Evolutionary conservation across 37 sponge, comb jelly and placozoan species (phyloP).

Genomic region (Agelas oroides): DNA sequence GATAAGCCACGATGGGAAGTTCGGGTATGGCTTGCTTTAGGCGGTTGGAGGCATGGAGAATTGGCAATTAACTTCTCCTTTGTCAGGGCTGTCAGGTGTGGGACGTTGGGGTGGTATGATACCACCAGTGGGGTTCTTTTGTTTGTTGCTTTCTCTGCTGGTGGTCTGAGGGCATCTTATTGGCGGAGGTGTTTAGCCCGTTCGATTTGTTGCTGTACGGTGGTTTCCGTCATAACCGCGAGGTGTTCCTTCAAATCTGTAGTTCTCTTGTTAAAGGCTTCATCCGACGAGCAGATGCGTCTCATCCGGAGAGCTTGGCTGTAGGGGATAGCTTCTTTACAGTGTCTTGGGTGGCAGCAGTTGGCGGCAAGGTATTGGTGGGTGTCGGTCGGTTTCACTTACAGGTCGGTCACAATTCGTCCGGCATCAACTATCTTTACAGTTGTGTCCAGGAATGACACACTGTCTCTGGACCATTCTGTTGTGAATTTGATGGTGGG

Average conservation of each 20-base stretch:
- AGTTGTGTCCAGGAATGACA: conserved; percentile 9
- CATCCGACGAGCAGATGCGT: conserved; percentile 2
- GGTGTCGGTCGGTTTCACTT: conserved; percentile 29
- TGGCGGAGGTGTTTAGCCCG: background rate
- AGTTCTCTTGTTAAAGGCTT: background rate
- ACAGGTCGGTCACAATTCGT: background rate
- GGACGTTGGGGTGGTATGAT: background rate
- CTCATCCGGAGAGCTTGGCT: conserved; percentile 3
- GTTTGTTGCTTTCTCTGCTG: background rate
- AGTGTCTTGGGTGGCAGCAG: conserved; percentile 30
- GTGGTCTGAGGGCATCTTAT: background rate
- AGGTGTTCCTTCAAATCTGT: background rate
- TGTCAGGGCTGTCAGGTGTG: background rate
- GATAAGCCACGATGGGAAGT: background rate
- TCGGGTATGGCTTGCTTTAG: conserved; percentile 2
- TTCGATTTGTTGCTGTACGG: background rate
- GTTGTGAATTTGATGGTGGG: conserved; percentile 50
- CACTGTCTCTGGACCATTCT: background rate
- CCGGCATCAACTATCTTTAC: background rate
- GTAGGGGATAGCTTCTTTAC: background rate
- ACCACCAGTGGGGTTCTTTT: background rate
- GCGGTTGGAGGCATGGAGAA: too few relatives aligned
- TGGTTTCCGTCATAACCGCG: too few relatives aligned
- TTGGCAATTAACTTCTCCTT: background rate
- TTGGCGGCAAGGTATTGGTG: conserved; percentile 19